These are phyloP conservation scores for Diadophis punctatus DNA, from an alignment of 2,113 vertebrate genomes.

Conservation along the genomic window DNA sequence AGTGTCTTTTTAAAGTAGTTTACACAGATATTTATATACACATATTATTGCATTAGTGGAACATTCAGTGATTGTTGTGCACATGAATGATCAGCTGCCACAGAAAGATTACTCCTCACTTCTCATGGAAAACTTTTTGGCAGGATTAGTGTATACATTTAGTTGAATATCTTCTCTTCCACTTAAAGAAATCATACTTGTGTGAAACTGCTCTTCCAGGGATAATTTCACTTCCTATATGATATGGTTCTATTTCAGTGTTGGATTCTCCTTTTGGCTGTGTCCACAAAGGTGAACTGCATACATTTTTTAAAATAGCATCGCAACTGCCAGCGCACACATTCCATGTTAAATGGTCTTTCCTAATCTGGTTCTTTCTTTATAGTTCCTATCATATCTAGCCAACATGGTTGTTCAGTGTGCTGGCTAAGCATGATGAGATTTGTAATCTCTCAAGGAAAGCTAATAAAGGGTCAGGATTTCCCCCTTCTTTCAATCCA, in stretches of 20 bases:
- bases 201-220: neutral
- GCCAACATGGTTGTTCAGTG: neutral
- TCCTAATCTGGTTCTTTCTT: neutral
- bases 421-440: neutral
- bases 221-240: neutral
- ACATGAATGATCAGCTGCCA: neutral
- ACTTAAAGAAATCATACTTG: neutral
- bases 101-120: neutral
- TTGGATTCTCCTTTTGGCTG: neutral
- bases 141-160: too few species aligned
- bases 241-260: neutral
- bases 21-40: neutral
- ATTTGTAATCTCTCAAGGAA: neutral
- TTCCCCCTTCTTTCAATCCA: neutral
- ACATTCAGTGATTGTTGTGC: neutral
- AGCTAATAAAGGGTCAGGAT: neutral
- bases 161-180: neutral
- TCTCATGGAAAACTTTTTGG: neutral
- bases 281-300: neutral
- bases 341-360: neutral
- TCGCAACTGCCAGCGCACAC: neutral
- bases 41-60: too few species aligned
- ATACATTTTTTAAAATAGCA: neutral
- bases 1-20: neutral
- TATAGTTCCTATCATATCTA: neutral